These are phyloP conservation scores for Avahi laniger DNA, from an alignment of 2,797 vertebrate species.

Conservation along the genomic window DNA sequence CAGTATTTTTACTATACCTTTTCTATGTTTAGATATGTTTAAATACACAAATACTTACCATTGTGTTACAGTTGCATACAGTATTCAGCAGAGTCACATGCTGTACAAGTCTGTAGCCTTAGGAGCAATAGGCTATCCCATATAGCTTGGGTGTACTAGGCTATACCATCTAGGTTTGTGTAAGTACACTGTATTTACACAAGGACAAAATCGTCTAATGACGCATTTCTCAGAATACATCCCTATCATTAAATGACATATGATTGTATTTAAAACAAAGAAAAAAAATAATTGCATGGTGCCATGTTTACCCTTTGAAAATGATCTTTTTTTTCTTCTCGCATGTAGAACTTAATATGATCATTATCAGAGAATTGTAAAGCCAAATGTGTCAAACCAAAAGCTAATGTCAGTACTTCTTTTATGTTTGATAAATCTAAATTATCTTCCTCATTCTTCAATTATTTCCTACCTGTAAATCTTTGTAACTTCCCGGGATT, in stretches of 20 bases:
- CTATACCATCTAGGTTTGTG: background rate
- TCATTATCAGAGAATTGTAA: background rate
- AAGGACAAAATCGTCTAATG: background rate
- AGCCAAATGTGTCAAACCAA: background rate
- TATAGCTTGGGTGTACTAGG: background rate
- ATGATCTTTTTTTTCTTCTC: background rate
- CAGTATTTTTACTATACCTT: background rate
- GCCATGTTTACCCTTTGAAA: background rate
- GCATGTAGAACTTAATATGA: background rate
- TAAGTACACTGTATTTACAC: background rate
- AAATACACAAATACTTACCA: background rate
- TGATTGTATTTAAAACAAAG: background rate
- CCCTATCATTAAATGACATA: background rate
- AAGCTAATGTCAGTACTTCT: constrained; percentile 27
- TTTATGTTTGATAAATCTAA: background rate
- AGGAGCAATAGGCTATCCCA: background rate
- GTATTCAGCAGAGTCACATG: background rate
- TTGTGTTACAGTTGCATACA: background rate
- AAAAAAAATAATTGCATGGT: background rate
- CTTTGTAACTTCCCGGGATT: background rate
- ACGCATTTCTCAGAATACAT: background rate
- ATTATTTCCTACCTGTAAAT: background rate
- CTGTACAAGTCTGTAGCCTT: background rate
- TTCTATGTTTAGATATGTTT: background rate
- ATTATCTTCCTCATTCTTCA: background rate